Base-by-base conservation (phyloP, 2,888 invertebrate species). In the Dryococelus australis region DNA sequence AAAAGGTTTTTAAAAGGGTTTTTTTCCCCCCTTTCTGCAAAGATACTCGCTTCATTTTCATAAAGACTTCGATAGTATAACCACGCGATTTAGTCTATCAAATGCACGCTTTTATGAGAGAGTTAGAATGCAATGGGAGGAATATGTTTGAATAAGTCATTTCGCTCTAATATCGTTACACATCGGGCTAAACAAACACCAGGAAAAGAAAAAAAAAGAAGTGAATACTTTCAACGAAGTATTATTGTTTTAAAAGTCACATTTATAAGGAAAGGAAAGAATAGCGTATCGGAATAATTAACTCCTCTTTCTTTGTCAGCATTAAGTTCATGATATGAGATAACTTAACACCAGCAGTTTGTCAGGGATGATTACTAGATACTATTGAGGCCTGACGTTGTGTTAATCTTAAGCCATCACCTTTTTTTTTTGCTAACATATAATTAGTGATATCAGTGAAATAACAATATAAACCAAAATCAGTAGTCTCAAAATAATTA, bases 151-250 rank as follows among this genome's bases (percentile, higher is more conserved):
- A 65, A 6, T 20, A 24, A 9, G 20, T 65, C 16, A 8, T n/a
- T 65, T 65, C 65, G 65, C n/a, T 65, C 65, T 65, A 65, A 65
- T 65, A 65, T 65, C 65, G 65, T 65, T 35, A n/a, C 65, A 20
- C 65, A 16, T 65, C 65, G 8, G 65, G 65, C 20, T 65, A 65
- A 65, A 65, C 65, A 65, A 65, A 65, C 65, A 9, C 24, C 20
- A 65, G 8, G 65, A 6, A 16, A 8, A 65, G 65, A 65, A 20
- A 20, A 65, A n/a, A n/a, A n/a, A 1, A n/a, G 24, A 65, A 16
- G n/a, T 65, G 65, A n/a, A 65, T 16, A 65, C n/a, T 65, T 65
- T 16, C 20, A 24, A 65, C 20, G 16, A 65, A 24, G 20, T 65
- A 65, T 65, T n/a, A 24, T 20, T 3, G 20, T 8, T 24, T 24